Evolutionary conservation across 2,888 invertebrate species (phyloP).

Genomic region (Zaprionus lineosus): DNA sequence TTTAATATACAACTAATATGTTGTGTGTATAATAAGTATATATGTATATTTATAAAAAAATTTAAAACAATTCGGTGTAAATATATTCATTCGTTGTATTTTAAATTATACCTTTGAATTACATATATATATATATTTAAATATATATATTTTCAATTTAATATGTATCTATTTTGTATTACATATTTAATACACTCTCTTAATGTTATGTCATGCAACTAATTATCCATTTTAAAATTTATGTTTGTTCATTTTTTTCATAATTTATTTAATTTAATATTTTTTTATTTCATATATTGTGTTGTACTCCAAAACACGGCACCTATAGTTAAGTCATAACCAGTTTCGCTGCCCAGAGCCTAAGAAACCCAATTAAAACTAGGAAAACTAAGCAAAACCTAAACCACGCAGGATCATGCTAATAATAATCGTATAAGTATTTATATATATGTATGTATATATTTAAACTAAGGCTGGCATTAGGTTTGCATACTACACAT

Average conservation of each 20-base stretch:
- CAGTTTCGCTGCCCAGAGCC: slow-evolving; percentile 54
- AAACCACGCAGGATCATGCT: slow-evolving; percentile 47
- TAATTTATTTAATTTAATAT: slow-evolving; percentile 35
- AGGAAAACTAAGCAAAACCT: slow-evolving; percentile 58
- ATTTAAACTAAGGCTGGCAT: slow-evolving; percentile 60
- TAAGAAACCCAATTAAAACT: slow-evolving; percentile 65
- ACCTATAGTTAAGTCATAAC: slow-evolving; percentile 46
- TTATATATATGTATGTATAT: slow-evolving; percentile 13
- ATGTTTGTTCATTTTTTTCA: slow-evolving; percentile 25
- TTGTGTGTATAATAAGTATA: slow-evolving; percentile 63
- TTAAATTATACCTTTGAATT: slow-evolving; percentile 64
- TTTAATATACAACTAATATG: slow-evolving; percentile 71
- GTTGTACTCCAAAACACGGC: slow-evolving; percentile 45
- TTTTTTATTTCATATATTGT: slow-evolving; percentile 40
- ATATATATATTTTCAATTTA: slow-evolving; percentile 10
- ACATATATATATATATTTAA: slow-evolving; percentile 29
- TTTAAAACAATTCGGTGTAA: slow-evolving; percentile 69
- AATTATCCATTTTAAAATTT: slow-evolving; percentile 56
- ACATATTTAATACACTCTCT: slow-evolving; percentile 50
- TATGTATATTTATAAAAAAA: slow-evolving; percentile 64
- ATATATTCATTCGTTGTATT: slow-evolving; percentile 80
- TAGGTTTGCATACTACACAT: slow-evolving; percentile 19
- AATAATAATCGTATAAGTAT: slow-evolving; percentile 20
- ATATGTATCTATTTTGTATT: slow-evolving; percentile 36
- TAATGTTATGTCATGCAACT: slow-evolving; percentile 57